Conservation (phyloP, 2,113 vertebrate genomes). For the Ceyx margarethae region DNA sequence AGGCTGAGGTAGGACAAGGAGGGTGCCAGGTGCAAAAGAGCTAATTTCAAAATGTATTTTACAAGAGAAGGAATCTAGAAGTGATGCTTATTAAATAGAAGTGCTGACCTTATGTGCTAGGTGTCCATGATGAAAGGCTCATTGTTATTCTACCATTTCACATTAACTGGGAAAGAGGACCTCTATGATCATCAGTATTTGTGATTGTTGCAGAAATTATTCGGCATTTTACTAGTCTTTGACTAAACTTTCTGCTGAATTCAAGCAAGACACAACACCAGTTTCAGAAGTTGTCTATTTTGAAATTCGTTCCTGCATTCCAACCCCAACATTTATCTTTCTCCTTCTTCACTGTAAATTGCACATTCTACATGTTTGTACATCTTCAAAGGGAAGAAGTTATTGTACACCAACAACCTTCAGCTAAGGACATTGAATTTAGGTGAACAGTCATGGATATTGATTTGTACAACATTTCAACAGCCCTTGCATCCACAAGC, state of each 20-base stretch:
- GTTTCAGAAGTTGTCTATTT: neutral
- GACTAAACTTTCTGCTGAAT: neutral
- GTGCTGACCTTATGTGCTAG: neutral
- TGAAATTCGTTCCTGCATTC: neutral
- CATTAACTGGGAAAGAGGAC: neutral
- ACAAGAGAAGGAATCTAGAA: neutral
- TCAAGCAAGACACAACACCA: neutral
- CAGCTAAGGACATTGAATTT: neutral
- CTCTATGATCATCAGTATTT: neutral
- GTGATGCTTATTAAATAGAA: neutral
- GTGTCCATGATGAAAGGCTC: neutral
- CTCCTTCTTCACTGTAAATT: neutral
- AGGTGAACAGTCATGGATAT: neutral
- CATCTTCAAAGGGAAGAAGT: neutral
- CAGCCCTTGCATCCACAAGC: neutral
- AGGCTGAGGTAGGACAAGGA: neutral
- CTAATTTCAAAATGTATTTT: neutral
- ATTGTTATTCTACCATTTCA: neutral
- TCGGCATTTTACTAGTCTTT: neutral
- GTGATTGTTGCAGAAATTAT: neutral
- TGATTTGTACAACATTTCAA: neutral
- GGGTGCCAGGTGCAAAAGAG: neutral
- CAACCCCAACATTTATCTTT: neutral
- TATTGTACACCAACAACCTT: neutral
- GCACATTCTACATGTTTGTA: neutral